A percentile compares a stretch with the other conserved stretches of the same genome.
These are phyloP conservation scores for Tringa solitaria DNA, from an alignment of 2,113 vertebrate species.

Conservation along the genomic window DNA sequence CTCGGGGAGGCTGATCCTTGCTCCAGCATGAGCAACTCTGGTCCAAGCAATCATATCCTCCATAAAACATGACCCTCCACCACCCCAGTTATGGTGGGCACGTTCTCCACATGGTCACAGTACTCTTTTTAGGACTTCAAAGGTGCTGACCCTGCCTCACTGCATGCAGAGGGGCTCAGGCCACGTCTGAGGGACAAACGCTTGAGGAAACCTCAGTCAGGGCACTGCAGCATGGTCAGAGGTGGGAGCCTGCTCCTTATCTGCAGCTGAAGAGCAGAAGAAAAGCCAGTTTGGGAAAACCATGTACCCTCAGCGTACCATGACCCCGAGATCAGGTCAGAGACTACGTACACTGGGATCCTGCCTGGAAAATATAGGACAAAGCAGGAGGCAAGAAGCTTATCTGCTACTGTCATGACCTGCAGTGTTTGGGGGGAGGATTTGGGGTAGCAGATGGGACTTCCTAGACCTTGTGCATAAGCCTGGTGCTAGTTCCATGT, in stretches of 20 bases:
- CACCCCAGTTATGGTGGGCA: accelerated
- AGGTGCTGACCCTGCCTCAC: not conserved
- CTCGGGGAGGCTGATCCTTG: not conserved
- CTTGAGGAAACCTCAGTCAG: not conserved
- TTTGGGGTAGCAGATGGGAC: not conserved
- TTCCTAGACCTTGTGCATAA: not conserved
- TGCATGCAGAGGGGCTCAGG: not conserved
- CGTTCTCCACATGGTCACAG: not conserved
- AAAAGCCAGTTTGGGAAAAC: not conserved
- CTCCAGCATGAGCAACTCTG: not conserved
- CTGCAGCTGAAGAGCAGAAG: not conserved
- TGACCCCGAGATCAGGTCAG: not conserved
- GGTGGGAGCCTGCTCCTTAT: not conserved
- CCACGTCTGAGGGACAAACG: accelerated
- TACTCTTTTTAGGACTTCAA: not conserved
- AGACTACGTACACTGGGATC: not conserved
- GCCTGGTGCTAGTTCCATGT: not conserved
- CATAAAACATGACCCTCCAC: not conserved
- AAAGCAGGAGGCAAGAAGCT: not conserved
- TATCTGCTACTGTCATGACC: not conserved
- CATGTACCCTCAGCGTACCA: accelerated
- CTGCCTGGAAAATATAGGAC: not conserved
- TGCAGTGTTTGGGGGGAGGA: not conserved
- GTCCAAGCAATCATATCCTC: not conserved
- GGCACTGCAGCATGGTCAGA: not conserved